A percentile compares a stretch with the other conserved stretches of the same genome.
phyloP scores from a whole-genome alignment of 2,113 vertebrate genomes.

The Oryctolagus cuniculus region DNA sequence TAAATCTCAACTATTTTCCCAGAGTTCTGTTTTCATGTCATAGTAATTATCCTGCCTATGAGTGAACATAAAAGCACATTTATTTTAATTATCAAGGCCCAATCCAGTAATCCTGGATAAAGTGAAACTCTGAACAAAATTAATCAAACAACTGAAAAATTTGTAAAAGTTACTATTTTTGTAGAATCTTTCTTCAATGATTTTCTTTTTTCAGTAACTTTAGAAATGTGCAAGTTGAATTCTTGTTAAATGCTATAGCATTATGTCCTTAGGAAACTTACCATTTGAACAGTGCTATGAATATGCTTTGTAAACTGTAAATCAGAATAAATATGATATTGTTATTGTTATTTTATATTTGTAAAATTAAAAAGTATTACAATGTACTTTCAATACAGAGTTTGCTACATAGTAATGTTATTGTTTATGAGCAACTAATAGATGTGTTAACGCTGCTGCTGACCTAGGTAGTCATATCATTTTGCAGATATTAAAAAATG shows the following conservation, averaged over 20 bases:
- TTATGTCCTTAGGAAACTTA: conserved; percentile 7
- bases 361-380: background rate
- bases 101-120: conserved; percentile 42
- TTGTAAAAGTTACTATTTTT: background rate
- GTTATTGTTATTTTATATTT: background rate
- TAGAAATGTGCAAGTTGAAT: background rate
- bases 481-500: background rate
- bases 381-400: background rate
- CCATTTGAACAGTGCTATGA: background rate
- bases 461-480: background rate
- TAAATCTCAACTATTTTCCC: background rate
- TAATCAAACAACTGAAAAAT: background rate
- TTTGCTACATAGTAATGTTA: background rate
- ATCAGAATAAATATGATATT: conserved; percentile 3
- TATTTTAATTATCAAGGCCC: background rate
- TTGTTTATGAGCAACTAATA: background rate
- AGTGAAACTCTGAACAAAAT: conserved; percentile 52
- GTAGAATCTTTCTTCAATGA: background rate
- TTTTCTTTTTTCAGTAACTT: conserved; percentile 24
- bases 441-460: background rate
- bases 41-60: background rate
- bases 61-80: background rate
- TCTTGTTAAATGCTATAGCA: background rate
- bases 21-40: background rate
- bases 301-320: conserved; percentile 7